phyloP scores from a whole-genome alignment of 2,888 invertebrate species.

The Agapostemon virescens region DNA sequence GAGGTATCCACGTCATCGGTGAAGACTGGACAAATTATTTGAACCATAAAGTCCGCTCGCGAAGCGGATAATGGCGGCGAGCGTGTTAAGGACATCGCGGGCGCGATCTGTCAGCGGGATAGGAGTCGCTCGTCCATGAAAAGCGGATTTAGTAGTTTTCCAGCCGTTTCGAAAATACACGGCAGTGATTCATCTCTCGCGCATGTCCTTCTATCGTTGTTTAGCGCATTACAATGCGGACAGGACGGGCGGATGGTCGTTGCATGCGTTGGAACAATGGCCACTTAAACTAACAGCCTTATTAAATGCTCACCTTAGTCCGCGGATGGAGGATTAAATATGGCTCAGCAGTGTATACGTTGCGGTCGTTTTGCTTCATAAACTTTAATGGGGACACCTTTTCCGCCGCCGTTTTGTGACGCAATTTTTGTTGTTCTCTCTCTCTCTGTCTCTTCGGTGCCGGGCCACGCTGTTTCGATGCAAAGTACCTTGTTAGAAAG shows the following conservation, averaged over 20 bases:
- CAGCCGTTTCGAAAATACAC: constrained; percentile 54
- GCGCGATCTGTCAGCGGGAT: background rate
- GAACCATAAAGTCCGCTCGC: too few relatives aligned
- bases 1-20: too few relatives aligned
- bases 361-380: constrained; percentile 33
- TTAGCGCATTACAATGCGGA: constrained; percentile 59
- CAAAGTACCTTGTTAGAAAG: too few relatives aligned
- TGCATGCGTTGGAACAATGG: constrained; percentile 63
- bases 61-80: background rate
- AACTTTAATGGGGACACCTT: background rate
- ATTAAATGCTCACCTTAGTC: constrained; percentile 59
- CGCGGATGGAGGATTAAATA: constrained; percentile 51
- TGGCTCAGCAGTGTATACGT: constrained; percentile 14
- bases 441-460: too few relatives aligned
- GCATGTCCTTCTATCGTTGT: constrained; percentile 56
- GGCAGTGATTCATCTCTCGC: constrained; percentile 61
- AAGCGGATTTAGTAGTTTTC: constrained; percentile 42
- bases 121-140: background rate
- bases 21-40: too few relatives aligned
- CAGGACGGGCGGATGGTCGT: constrained; percentile 48
- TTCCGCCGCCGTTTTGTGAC: background rate
- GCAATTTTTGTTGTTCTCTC: background rate
- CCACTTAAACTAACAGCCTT: constrained; percentile 63
- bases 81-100: constrained; percentile 3
- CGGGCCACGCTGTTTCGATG: background rate